Percentiles rank a stretch among this genome's conserved stretches.
These are phyloP conservation scores for Poliocrania exsul DNA, from an alignment of 2,797 vertebrate species.

Conservation along the genomic window DNA sequence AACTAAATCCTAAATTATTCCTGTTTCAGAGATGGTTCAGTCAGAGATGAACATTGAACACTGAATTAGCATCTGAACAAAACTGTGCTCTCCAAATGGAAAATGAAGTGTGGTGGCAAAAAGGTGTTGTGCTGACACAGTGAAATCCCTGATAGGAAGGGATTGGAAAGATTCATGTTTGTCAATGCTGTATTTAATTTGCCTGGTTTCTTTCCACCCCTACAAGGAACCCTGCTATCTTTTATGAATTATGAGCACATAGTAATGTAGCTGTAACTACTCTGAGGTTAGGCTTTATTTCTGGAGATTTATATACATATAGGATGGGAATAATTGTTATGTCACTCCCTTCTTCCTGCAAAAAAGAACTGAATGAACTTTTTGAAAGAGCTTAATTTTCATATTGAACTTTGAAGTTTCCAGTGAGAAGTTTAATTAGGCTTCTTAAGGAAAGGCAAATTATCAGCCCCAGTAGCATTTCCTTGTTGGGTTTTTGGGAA, in stretches of 20 bases:
- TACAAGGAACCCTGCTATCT: not conserved
- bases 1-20: conserved; percentile 38
- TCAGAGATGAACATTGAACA: conserved; percentile 24
- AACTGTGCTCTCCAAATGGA: not conserved
- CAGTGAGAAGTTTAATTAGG: not conserved
- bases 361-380: not conserved
- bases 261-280: not conserved
- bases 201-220: not conserved
- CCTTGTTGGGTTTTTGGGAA: not conserved
- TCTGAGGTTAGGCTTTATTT: not conserved
- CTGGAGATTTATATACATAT: not conserved
- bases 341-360: not conserved
- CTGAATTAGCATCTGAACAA: not conserved
- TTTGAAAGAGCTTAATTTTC: not conserved
- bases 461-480: not conserved
- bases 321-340: not conserved
- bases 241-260: not conserved
- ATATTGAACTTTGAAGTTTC: not conserved
- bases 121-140: not conserved
- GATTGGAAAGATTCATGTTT: not conserved
- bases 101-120: not conserved
- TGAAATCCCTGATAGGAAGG: not conserved
- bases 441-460: not conserved
- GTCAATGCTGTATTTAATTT: not conserved
- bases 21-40: conserved; percentile 1